Evolutionary conservation across 2,888 invertebrate species (phyloP), one percentile per base, ranked within the genome.

Genomic region (Dynastes tityus): DNA sequence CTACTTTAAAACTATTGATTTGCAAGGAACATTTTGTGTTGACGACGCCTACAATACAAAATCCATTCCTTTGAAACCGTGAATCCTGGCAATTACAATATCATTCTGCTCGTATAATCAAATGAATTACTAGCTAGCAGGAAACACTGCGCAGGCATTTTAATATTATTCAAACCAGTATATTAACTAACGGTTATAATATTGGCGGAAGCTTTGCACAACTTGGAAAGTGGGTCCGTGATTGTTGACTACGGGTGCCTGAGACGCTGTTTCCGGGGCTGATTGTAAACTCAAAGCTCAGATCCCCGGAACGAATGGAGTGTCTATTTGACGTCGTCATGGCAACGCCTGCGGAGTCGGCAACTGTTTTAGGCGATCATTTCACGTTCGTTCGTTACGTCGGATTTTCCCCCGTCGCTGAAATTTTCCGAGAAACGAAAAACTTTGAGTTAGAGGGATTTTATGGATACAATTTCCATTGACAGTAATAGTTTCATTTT

Each of bases 191-290:
- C 63, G 77, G 64, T 78, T 71, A 73, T 78, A 73, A 78, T 78
- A 78, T 78, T 71, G 78, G 71, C 84, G 85, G 84, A 85, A 84
- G 78, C 80, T 80, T 83, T 81, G 82, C 82, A 84, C 84, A 74
- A 58, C 73, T 74, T 40, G 61, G 73, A 74, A 74, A 74, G 73
- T 61, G 73, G 73, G 49, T 22, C 73, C 82, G 83, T 85, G 86
- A 86, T 86, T 86, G 85, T 85, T 84, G 86, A 87, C 87, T 86
- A 84, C 83, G 83, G 84, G 84, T 83, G 84, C 84, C 85, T 84
- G 85, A 85, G 85, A 85, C 84, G 82, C 85, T 84, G 85, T 86
- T 86, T 87, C 86, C 87, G 85, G 86, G 82, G 81, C 84, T 86
- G 87, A 86, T 87, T 87, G 86, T 86, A 85, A 85, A 86, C 85